A percentile compares a stretch with the other conserved stretches of the same genome.
These are phyloP conservation scores for Eurois occulta DNA, from an alignment of 2,888 invertebrate genomes.

Conservation along the genomic window DNA sequence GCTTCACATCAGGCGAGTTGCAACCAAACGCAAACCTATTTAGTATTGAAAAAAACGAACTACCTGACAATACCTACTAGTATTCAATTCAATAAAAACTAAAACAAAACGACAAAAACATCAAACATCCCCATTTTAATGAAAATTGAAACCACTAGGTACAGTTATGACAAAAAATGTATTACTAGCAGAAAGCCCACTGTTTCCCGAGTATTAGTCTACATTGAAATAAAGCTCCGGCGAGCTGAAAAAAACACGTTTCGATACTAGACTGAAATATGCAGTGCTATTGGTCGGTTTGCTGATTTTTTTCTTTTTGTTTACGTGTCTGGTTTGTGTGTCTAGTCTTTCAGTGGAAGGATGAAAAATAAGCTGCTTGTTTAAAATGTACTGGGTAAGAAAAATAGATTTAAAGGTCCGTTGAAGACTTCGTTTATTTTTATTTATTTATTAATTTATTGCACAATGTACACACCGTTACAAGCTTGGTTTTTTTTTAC, in stretches of 20 bases:
- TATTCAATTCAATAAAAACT: constrained; percentile 9
- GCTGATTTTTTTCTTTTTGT: constrained; percentile 27
- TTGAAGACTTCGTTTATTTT: background rate
- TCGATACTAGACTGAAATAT: constrained; percentile 62
- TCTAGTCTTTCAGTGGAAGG: constrained; percentile 26
- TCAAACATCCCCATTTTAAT: constrained; percentile 44
- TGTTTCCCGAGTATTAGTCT: constrained; percentile 67
- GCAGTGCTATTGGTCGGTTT: constrained; percentile 42
- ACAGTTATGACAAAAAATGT: constrained; percentile 49
- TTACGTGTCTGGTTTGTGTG: constrained; percentile 33
- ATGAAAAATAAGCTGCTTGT: constrained; percentile 26
- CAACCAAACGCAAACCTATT: too few species aligned
- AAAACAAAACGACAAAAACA: background rate
- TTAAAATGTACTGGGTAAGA: background rate
- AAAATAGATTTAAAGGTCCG: background rate
- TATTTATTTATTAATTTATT: too few species aligned
- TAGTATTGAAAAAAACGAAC: too few species aligned
- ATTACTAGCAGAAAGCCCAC: constrained; percentile 46
- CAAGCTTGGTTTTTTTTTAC: too few species aligned
- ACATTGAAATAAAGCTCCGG: constrained; percentile 65
- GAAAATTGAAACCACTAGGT: constrained; percentile 54
- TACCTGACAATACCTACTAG: background rate
- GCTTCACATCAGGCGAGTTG: too few species aligned
- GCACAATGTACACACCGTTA: too few species aligned
- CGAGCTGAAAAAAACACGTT: constrained; percentile 68